These are phyloP conservation scores for Capitulum mitella DNA, from an alignment of 2,888 invertebrate genomes.

Conservation along the genomic window DNA sequence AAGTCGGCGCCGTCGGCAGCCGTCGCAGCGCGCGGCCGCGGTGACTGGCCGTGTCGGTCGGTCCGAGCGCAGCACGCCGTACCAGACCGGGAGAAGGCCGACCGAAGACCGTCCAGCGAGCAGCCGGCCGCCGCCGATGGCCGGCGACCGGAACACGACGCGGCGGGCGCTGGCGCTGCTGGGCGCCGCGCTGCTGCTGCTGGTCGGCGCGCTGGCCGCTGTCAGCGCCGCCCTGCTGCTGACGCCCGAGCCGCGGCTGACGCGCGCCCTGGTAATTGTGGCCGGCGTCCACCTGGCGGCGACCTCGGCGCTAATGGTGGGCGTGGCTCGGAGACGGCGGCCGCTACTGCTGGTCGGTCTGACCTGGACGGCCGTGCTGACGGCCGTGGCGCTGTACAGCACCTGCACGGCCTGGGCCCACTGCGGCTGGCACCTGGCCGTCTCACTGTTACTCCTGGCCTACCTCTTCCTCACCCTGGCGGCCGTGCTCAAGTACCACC, in stretches of 20 bases:
- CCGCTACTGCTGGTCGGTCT: background rate
- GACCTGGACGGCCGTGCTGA: constrained; percentile 3
- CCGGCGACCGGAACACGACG: background rate
- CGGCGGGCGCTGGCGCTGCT: constrained; percentile 12
- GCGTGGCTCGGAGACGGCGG: constrained; percentile 9
- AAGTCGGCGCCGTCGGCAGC: too few relatives aligned
- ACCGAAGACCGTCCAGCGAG: too few relatives aligned
- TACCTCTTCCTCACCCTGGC: constrained; percentile 1
- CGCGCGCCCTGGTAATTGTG: background rate
- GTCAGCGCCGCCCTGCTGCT: background rate
- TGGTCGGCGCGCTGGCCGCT: too few relatives aligned
- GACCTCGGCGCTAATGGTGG: background rate
- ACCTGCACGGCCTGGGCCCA: background rate
- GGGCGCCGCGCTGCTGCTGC: background rate
- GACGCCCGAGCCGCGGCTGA: background rate
- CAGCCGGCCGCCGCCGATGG: background rate
- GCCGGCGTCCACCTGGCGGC: constrained; percentile 14
- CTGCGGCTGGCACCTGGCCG: constrained; percentile 19
- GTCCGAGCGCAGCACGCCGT: too few relatives aligned
- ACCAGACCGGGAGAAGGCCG: too few relatives aligned
- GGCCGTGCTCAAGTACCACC: background rate
- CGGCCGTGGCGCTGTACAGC: background rate
- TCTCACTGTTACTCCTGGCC: background rate
- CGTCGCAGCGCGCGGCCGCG: too few relatives aligned
- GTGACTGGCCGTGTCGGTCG: too few relatives aligned